phyloP scores from a whole-genome alignment of 2,888 invertebrate genomes.

The Pristionchus mayeri region DNA sequence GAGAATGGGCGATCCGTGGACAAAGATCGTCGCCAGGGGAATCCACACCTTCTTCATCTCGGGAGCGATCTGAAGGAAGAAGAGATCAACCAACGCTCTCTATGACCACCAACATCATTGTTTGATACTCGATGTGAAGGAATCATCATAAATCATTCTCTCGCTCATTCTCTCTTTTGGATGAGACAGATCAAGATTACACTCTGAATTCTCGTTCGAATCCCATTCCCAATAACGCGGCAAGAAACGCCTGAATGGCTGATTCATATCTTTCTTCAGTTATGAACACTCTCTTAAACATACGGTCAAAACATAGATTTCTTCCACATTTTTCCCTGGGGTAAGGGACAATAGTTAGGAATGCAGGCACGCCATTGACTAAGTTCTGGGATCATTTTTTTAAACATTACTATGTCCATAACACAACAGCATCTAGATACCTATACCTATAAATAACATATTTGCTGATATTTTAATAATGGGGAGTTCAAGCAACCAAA shows the following conservation, averaged over 20 bases:
- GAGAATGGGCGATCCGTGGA: slow-evolving; percentile 68
- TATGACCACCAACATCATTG: too few species aligned
- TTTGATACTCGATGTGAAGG: too few species aligned
- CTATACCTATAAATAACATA: too few species aligned
- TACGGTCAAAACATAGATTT: not conserved
- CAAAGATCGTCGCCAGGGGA: slow-evolving; percentile 73
- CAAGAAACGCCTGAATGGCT: slow-evolving; percentile 3
- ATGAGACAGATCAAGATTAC: slow-evolving; percentile 30
- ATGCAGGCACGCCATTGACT: too few species aligned
- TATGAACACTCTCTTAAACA: not conserved
- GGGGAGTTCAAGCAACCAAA: too few species aligned
- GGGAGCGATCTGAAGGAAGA: slow-evolving; percentile 62
- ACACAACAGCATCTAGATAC: too few species aligned
- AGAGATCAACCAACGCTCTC: too few species aligned
- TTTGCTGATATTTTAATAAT: too few species aligned
- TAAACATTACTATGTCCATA: too few species aligned
- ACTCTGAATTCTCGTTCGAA: not conserved
- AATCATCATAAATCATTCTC: not conserved
- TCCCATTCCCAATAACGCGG: slow-evolving; percentile 23
- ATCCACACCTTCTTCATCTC: slow-evolving; percentile 73
- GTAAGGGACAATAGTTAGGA: too few species aligned
- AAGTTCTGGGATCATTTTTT: too few species aligned
- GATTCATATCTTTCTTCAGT: slow-evolving; percentile 2
- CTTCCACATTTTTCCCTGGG: too few species aligned
- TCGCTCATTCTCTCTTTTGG: not conserved